A percentile compares a stretch with the other conserved stretches of the same genome.
Conservation (phyloP, 1,140 invertebrate species). For the Drusus annulatus region DNA sequence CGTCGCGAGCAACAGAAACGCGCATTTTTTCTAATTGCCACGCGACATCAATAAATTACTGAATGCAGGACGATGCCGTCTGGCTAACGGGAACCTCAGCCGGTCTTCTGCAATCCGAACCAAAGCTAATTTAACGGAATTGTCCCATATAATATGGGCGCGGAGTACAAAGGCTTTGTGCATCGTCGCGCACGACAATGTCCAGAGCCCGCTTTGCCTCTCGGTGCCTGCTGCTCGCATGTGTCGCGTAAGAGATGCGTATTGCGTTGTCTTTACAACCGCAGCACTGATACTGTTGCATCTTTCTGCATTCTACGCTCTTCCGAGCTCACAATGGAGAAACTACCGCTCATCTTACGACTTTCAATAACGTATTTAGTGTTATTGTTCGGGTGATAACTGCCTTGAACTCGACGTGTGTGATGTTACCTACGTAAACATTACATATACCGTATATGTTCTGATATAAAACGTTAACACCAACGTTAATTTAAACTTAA, state of each 20-base stretch:
- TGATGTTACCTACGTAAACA: too few species aligned
- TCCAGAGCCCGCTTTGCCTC: neutral
- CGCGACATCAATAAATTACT: neutral
- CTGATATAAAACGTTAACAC: too few species aligned
- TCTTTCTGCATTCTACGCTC: neutral
- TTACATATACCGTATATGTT: too few species aligned
- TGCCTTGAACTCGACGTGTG: too few species aligned
- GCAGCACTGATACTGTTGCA: neutral
- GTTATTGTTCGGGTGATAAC: too few species aligned
- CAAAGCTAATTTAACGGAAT: neutral
- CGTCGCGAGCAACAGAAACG: neutral
- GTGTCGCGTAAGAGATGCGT: neutral
- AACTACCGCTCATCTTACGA: neutral
- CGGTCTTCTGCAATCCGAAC: slow-evolving; percentile 7
- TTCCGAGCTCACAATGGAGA: neutral
- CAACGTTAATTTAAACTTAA: too few species aligned
- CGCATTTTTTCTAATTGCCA: neutral
- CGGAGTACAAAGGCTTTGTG: neutral
- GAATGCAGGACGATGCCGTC: neutral
- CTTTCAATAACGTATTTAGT: too few species aligned
- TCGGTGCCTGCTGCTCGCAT: neutral
- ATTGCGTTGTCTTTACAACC: slow-evolving; percentile 3
- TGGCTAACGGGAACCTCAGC: slow-evolving; percentile 11
- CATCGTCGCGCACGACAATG: neutral
- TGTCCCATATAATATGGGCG: neutral